Evolutionary conservation across 2,797 vertebrate species (phyloP), one percentile per base, ranked within the genome.

Genomic region (Kryptopterus vitreolus): DNA sequence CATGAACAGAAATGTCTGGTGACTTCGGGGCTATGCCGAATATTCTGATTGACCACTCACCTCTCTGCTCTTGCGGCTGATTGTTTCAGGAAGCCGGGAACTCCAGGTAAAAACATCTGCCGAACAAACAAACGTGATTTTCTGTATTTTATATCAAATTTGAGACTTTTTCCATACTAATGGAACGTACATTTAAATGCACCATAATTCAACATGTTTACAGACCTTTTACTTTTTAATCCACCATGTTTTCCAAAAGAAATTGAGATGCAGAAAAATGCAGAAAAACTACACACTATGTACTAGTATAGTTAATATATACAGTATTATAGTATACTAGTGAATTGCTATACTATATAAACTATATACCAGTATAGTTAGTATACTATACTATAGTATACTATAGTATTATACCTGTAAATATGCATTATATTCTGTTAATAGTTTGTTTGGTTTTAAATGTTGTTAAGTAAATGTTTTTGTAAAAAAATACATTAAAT

Each of bases 11-110:
- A 74, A 84, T 74, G 80, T 83, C 79, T 77, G 83, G 69, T 76
- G 86, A 86, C 86, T 88, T 83, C 82, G 78, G 78, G 85, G 89
- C 80, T 66, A 76, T 53, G 81, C 61, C 83, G 86, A 74, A 86
- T 85, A 87, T 79, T 86, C 86, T 85, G 83, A 90, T 86, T 80
- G 85, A 88, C 83, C 87, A 78, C 85, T 82, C 84, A 84, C 82
- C 87, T 80, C 83, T 79, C 59, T 78, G 77, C 76, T 82, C 82
- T 84, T 83, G 69, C 70, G 78, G 79, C 65, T 71, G 78, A 80
- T 84, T 85, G 84, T 82, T 87, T 59, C 70, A 38, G 70, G 55
- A 70, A 79, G 58, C 76, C 31, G 50, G 48, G 66, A 82, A 76
- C 58, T 77, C 58, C 16, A 43, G 43, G 75, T 73, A 73, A 61